Percentiles rank a stretch among this genome's conserved stretches.
Conservation (phyloP, 2,113 vertebrate genomes). For the Alces alces region DNA sequence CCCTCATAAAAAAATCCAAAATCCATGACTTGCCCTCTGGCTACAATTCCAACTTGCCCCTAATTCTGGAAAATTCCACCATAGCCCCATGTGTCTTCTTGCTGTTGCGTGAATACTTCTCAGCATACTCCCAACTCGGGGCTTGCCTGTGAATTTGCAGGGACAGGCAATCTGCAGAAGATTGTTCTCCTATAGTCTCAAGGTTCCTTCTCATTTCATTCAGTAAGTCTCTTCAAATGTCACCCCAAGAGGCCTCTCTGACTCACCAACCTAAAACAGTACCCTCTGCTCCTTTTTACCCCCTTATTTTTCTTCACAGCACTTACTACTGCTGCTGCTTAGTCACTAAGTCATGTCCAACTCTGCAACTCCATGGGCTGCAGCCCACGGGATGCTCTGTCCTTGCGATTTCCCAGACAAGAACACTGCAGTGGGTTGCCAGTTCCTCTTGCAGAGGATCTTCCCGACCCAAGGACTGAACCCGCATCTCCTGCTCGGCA, state of each 20-base stretch:
- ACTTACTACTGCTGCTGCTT: not conserved
- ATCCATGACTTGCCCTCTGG: not conserved
- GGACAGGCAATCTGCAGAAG: not conserved
- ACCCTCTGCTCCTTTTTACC: not conserved
- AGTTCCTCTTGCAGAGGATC: not conserved
- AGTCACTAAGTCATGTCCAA: not conserved
- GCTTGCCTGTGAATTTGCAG: not conserved
- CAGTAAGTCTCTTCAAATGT: not conserved
- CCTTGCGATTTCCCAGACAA: not conserved
- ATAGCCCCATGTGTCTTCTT: not conserved
- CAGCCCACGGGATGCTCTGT: not conserved
- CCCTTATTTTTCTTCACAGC: not conserved
- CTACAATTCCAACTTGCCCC: not conserved
- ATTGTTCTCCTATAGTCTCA: not conserved
- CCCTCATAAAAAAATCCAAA: not conserved
- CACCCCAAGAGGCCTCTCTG: not conserved
- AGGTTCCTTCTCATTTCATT: not conserved
- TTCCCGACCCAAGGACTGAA: not conserved
- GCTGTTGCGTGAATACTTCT: not conserved
- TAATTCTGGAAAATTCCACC: not conserved
- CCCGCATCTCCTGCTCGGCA: not conserved
- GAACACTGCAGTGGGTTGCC: not conserved
- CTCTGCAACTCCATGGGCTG: not conserved
- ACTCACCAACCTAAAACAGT: not conserved
- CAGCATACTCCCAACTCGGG: not conserved